Evolutionary conservation across 1,140 invertebrate genomes (phyloP).

Genomic region (Pentalonia nigronervosa): DNA sequence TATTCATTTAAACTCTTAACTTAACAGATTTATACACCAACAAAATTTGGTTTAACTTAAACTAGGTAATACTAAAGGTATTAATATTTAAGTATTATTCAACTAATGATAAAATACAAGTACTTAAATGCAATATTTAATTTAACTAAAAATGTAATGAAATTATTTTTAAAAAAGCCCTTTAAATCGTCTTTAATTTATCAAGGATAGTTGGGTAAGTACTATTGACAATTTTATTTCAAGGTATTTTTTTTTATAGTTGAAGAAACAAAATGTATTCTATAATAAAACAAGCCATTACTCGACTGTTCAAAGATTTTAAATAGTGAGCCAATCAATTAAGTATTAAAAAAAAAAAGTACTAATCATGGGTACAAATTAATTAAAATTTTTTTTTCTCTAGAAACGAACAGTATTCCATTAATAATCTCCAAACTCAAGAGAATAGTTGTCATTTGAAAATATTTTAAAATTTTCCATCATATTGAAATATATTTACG

Average conservation of each 20-base stretch:
- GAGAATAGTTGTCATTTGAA: not conserved
- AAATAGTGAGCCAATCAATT: not conserved
- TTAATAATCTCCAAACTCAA: not conserved
- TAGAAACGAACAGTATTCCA: not conserved
- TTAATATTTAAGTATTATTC: not conserved
- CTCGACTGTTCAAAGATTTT: not conserved
- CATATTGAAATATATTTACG: not conserved
- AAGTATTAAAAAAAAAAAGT: not conserved
- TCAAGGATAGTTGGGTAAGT: not conserved
- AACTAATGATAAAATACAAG: not conserved
- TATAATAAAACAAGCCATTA: not conserved
- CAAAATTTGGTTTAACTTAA: not conserved
- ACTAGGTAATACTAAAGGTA: not conserved
- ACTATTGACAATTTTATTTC: not conserved
- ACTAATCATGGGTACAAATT: not conserved
- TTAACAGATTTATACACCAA: not conserved
- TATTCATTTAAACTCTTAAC: not conserved
- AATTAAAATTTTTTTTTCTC: not conserved
- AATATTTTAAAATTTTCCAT: not conserved
- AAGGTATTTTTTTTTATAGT: not conserved
- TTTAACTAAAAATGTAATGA: not conserved
- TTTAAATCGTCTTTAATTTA: not conserved
- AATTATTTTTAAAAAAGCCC: not conserved
- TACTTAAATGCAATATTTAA: not conserved
- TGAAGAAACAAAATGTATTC: not conserved